These are phyloP conservation scores for Syrphus vitripennis DNA, from an alignment of 2,888 invertebrate genomes.

Conservation along the genomic window DNA sequence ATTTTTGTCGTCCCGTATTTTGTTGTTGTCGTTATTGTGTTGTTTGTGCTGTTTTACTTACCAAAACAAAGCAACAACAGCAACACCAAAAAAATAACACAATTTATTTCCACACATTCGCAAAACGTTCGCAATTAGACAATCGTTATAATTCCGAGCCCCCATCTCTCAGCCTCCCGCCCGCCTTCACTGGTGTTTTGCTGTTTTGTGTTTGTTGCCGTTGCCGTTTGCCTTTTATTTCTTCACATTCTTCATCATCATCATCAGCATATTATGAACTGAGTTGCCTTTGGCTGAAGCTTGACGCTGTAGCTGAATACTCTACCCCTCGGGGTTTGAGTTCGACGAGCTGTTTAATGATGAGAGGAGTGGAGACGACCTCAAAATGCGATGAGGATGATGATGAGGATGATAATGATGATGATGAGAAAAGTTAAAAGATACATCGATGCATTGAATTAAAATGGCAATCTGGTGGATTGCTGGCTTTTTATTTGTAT, in stretches of 20 bases:
- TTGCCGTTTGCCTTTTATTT: constrained; percentile 33
- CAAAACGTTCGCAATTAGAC: constrained; percentile 71
- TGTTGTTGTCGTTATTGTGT: constrained; percentile 19
- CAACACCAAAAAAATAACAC: constrained; percentile 52
- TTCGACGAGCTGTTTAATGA: neutral
- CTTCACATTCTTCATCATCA: constrained; percentile 50
- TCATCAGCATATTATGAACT: constrained; percentile 19
- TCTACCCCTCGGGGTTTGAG: neutral
- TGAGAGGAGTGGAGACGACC: neutral
- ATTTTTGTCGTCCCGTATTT: constrained; percentile 18
- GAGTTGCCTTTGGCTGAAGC: constrained; percentile 12
- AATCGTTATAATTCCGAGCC: constrained; percentile 64
- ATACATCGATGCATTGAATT: constrained; percentile 71
- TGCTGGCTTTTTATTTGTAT: constrained; percentile 36
- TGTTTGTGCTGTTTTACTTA: constrained; percentile 43
- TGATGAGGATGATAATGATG: constrained; percentile 33
- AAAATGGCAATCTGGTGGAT: constrained; percentile 67
- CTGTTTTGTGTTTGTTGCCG: neutral
- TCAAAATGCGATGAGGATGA: constrained; percentile 23
- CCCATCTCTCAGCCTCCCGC: neutral
- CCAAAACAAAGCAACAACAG: constrained; percentile 9
- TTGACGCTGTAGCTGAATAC: too few relatives aligned
- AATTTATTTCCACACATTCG: constrained; percentile 67
- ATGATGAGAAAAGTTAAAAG: constrained; percentile 60
- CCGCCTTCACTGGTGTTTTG: neutral